A percentile compares a stretch with the other conserved stretches of the same genome.
Evolutionary conservation across 2,888 invertebrate species (phyloP).

Genomic region (Hirtodrosophila alboralis): DNA sequence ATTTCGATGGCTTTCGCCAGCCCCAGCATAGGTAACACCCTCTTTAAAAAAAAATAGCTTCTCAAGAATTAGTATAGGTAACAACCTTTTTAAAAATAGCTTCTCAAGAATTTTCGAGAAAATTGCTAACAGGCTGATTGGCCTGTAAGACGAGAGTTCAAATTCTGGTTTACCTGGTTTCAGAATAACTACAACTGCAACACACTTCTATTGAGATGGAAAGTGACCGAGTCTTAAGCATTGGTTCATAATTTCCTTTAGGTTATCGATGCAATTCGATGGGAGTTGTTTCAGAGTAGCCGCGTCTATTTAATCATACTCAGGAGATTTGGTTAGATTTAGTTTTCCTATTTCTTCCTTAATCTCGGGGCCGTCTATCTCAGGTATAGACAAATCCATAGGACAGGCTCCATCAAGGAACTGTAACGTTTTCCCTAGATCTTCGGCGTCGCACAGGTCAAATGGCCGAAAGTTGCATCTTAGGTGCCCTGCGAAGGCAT

Average conservation of each 20-base stretch:
- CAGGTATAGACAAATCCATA: slow-evolving; percentile 10
- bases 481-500: slow-evolving; percentile 4
- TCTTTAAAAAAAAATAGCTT: no score
- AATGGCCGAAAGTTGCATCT: slow-evolving; percentile 5
- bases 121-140: neutral
- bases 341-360: slow-evolving; percentile 4
- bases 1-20: no score
- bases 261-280: slow-evolving; percentile 4
- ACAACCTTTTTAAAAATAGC: neutral
- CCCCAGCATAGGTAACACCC: no score
- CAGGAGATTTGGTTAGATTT: slow-evolving; percentile 12
- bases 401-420: slow-evolving; percentile 9
- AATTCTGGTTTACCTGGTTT: slow-evolving; percentile 1
- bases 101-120: slow-evolving; percentile 1
- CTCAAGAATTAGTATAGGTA: no score
- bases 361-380: slow-evolving; percentile 9
- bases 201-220: slow-evolving; percentile 8
- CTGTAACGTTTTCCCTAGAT: neutral
- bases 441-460: neutral
- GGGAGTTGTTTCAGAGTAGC: slow-evolving; percentile 3
- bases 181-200: neutral
- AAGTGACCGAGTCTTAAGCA: no score
- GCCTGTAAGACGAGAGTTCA: no score
- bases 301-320: slow-evolving; percentile 3
- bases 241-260: slow-evolving; percentile 1